Evolutionary conservation across 2,797 vertebrate genomes (phyloP), one percentile per base, ranked within the genome.

Genomic region (Furcifer pardalis): DNA sequence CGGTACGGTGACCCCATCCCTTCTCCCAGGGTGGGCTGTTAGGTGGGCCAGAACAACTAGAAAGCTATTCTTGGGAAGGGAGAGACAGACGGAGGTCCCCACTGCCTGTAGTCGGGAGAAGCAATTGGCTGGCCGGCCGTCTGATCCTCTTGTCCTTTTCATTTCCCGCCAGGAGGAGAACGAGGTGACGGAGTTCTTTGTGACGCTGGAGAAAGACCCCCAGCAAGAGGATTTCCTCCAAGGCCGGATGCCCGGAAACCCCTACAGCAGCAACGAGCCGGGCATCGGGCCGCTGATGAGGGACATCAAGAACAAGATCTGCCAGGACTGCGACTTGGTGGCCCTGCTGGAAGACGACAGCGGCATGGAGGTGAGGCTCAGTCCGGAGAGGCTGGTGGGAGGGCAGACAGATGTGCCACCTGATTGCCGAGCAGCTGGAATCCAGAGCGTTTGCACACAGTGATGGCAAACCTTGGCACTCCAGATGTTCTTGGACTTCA

Each of bases 301-400:
- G 88, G 99, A 99, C 94, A 98, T 99, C 93, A 99, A 99, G 95
- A 99, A 99, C 95, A 99, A 99, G 93, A 99, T 99, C 96, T 99
- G 99, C 87, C 98, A 99, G 90, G 99, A 99, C 93, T 99, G 99
- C n/a, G 99, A 99, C 96, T 96, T 99, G 91, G 99, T 99, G 88
- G 99, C 99, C 2, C 96, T 99, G 81, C 95, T 99, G 84, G 99
- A 99, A 93, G 99, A 99, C 0, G 99, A 99, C 96, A 99, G 98
- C 4, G 99, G 99, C 44, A 99, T 99, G 99, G 99, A 99, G 98
- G 99, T 99, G 85, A 92, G 90, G 1, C 1, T 1, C 6, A 7
- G 2, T 3, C 4, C 32, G 19, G 21, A 2, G 21, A 21, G 9
- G 17, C 30, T 1, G 6, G 32, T 32, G 3, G n/a, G 21, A 1